phyloP scores from a whole-genome alignment of 2,888 invertebrate genomes.

The Unio delphinus region DNA sequence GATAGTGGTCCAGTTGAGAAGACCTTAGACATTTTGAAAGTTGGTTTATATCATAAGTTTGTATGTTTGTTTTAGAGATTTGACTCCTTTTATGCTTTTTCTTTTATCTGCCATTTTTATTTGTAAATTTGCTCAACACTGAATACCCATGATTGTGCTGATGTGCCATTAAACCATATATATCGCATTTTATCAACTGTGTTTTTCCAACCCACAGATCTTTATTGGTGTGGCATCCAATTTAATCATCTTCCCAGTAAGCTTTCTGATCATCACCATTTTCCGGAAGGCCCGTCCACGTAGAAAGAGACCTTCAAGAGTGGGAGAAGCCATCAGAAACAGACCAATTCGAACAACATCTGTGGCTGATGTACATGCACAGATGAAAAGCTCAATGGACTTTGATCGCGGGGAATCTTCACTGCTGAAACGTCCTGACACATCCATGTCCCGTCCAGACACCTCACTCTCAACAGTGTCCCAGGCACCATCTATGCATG shows the following conservation, averaged over 20 bases:
- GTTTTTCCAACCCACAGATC: slow-evolving; percentile 56
- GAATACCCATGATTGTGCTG: too few relatives aligned
- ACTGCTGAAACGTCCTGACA: slow-evolving; percentile 33
- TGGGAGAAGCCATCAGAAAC: slow-evolving; percentile 60
- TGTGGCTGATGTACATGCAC: slow-evolving; percentile 44
- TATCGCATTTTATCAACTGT: slow-evolving; percentile 1
- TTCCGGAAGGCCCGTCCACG: slow-evolving; percentile 72
- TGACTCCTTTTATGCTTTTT: too few relatives aligned
- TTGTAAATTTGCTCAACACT: too few relatives aligned
- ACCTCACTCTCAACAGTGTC: slow-evolving; percentile 30
- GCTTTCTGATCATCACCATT: slow-evolving; percentile 70
- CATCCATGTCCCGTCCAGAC: slow-evolving; percentile 38
- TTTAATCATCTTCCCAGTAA: slow-evolving; percentile 72
- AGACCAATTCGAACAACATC: slow-evolving; percentile 36
- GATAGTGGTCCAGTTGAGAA: too few relatives aligned
- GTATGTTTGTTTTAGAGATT: too few relatives aligned
- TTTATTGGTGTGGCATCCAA: slow-evolving; percentile 72
- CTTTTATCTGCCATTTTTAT: too few relatives aligned
- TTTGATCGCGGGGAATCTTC: slow-evolving; percentile 32
- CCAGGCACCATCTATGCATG: slow-evolving; percentile 10
- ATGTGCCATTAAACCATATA: too few relatives aligned
- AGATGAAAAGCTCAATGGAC: slow-evolving; percentile 29
- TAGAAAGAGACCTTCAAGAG: slow-evolving; percentile 62
- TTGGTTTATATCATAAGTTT: too few relatives aligned
- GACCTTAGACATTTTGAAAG: too few relatives aligned